Conservation (phyloP, 2,113 vertebrate species). For the Bambusicola thoracicus region DNA sequence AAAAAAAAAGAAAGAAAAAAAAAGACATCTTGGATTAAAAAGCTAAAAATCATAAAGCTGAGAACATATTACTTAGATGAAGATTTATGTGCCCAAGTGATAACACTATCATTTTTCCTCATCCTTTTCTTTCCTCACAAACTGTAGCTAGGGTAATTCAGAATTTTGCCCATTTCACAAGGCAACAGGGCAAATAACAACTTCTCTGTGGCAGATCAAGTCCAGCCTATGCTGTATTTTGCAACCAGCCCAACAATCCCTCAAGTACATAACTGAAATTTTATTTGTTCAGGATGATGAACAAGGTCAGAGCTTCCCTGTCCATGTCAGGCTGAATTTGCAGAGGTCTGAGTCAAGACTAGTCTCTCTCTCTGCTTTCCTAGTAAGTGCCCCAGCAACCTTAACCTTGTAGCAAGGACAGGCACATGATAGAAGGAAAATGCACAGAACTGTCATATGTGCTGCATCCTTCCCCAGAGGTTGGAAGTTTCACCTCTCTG, state of each 20-base stretch:
- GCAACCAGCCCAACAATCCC: not conserved
- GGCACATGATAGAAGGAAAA: constrained; percentile 14
- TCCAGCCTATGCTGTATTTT: not conserved
- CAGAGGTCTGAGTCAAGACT: not conserved
- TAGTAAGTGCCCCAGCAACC: not conserved
- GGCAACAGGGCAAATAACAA: not conserved
- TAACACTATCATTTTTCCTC: not conserved
- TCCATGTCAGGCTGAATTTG: not conserved
- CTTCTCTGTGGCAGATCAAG: not conserved
- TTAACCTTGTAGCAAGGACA: constrained; percentile 28
- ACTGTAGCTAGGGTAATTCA: not conserved
- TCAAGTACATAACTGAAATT: not conserved
- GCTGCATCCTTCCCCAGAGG: constrained; percentile 19
- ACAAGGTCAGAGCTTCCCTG: not conserved
- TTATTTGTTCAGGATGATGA: not conserved
- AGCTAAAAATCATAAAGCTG: constrained; percentile 53
- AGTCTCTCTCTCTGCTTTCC: not conserved
- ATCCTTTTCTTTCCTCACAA: not conserved
- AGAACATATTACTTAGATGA: constrained; percentile 59
- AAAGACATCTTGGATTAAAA: constrained; percentile 64
- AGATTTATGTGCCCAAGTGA: constrained; percentile 41
- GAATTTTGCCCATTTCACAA: not conserved
- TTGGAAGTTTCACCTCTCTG: constrained; percentile 47
- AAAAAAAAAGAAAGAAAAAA: not conserved
- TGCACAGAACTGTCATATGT: not conserved